Evolutionary conservation across 92 coral and sea anemone genomes (phyloP), one percentile per base, ranked within the genome.

Genomic region (Epizoanthus illoricatus): DNA sequence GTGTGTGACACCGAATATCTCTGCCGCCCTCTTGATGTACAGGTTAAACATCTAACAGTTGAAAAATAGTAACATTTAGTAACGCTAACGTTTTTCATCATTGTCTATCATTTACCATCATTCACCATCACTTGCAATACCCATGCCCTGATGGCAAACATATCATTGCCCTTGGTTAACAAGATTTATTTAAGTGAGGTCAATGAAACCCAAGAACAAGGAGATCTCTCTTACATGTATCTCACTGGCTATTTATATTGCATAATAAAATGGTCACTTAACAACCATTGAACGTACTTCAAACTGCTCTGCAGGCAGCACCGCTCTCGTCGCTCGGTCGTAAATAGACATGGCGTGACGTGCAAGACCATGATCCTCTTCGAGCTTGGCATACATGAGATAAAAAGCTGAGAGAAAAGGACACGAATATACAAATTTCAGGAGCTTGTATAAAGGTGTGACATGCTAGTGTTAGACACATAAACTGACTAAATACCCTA

Each of bases 291-390:
- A 23, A 12, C 84, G 20, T 74, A 96, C 99, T 91, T 96, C 99
- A 83, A 91, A 91, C 88, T 96, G 96, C 74, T 96, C 99, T 84
- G 90, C 94, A 5, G 99, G 99, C 2, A 90, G 65, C 55, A 96
- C 99, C 20, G 90, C 99, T 81, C 87, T 96, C 65, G 99, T 97
- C 4, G 99, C 91, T 57, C 99, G 85, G 47, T 97, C 99, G 83
- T 97, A 97, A 21, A 97, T 85, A 17, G 99, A 84, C 99, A 97
- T 97, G 0, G 99, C 99, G 67, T 97, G 99, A 64, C 99, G 99
- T 17, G 99, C 99, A 55, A 97, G 92, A 82, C 99, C 99, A 86
- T 97, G 99, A 24, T 93, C 91, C 91, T 97, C 99, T 83, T 97
- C 99, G 64, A 97, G 98, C 85, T 91, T 91, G 62, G 99, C 99